Percentiles rank a stretch among this genome's conserved stretches.
These are phyloP conservation scores for Eurypyga helias DNA, from an alignment of 2,113 vertebrate genomes.

Conservation along the genomic window DNA sequence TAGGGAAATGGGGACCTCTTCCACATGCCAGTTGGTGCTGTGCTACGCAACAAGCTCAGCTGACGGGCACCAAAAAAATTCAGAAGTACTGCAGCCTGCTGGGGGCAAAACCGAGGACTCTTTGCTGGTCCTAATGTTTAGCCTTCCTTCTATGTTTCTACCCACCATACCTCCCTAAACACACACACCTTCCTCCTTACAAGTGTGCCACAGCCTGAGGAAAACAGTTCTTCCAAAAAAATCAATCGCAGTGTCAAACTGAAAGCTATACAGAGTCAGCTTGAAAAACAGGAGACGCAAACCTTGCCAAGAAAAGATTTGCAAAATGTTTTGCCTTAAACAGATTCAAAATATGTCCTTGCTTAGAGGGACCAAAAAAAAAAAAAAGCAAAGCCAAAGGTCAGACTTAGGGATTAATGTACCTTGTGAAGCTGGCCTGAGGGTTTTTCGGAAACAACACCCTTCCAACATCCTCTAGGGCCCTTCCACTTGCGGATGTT, in stretches of 20 bases:
- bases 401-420: background rate
- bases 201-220: background rate
- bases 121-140: background rate
- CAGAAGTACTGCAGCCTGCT: background rate
- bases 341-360: background rate
- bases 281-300: background rate
- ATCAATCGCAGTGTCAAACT: background rate
- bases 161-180: background rate
- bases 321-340: background rate
- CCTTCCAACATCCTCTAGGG: conserved; percentile 89
- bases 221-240: background rate
- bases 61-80: background rate
- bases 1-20: background rate
- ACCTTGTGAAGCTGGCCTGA: conserved; percentile 83
- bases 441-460: conserved; percentile 83
- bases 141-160: background rate
- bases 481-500: conserved; percentile 91
- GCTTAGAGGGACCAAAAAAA: background rate
- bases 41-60: background rate
- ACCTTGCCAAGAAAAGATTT: background rate
- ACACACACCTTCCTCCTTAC: background rate
- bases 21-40: background rate
- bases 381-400: background rate
- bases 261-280: background rate
- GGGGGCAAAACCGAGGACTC: background rate